These are phyloP conservation scores for Tethea ocularis DNA, from an alignment of 2,888 invertebrate species.

Conservation along the genomic window DNA sequence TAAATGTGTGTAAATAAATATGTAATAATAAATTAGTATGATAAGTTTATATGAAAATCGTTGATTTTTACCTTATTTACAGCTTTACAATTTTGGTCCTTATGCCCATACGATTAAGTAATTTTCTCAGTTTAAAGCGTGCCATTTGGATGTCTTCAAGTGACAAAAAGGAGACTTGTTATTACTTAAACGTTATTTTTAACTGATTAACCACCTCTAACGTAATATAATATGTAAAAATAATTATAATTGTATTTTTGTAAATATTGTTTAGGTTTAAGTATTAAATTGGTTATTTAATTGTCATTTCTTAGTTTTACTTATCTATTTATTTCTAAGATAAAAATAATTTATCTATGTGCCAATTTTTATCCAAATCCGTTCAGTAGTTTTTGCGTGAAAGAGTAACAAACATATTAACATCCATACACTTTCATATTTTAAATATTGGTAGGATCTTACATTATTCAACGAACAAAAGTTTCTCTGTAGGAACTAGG, in stretches of 20 bases:
- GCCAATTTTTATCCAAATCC: too few species aligned
- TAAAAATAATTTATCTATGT: too few species aligned
- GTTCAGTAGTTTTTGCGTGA: too few species aligned
- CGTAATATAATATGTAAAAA: constrained; percentile 27
- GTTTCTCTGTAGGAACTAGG: too few species aligned
- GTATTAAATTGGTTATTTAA: constrained; percentile 19
- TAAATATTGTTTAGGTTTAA: constrained; percentile 31
- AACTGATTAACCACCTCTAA: constrained; percentile 52
- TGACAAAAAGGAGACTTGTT: constrained; percentile 23
- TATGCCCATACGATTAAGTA: constrained; percentile 44
- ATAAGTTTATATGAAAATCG: constrained; percentile 19
- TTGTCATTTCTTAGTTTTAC: not conserved
- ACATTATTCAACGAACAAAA: too few species aligned
- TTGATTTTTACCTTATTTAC: constrained; percentile 29
- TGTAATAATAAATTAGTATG: not conserved
- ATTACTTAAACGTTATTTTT: constrained; percentile 18
- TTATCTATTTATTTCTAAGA: not conserved
- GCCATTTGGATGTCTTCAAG: constrained; percentile 56
- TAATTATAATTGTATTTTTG: constrained; percentile 35
- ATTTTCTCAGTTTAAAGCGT: constrained; percentile 44
- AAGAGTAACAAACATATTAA: too few species aligned
- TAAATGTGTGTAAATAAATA: constrained; percentile 11
- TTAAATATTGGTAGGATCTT: too few species aligned
- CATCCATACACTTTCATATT: too few species aligned
- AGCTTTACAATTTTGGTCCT: constrained; percentile 44